Conservation (phyloP, 2,888 invertebrate genomes). For the Luffia ferchaultella region DNA sequence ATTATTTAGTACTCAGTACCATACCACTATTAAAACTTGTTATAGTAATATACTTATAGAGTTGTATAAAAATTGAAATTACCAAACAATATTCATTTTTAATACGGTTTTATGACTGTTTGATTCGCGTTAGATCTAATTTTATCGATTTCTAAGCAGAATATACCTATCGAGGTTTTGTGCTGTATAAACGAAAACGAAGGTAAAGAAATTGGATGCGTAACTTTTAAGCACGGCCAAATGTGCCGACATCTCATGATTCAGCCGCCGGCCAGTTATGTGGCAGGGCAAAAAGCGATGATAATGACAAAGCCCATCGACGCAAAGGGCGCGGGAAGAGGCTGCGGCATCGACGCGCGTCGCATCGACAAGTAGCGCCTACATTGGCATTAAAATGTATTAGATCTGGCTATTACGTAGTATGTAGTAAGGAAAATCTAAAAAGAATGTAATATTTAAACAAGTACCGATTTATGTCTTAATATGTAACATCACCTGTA, state of each 20-base stretch:
- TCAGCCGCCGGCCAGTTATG: slow-evolving; percentile 39
- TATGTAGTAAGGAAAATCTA: no score
- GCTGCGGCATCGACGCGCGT: slow-evolving; percentile 35
- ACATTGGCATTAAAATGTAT: slow-evolving; percentile 16
- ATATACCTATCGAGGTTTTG: neutral
- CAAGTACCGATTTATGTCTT: no score
- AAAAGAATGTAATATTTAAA: no score
- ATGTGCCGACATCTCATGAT: slow-evolving; percentile 29
- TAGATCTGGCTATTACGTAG: neutral
- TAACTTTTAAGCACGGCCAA: slow-evolving; percentile 19
- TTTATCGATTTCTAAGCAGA: no score
- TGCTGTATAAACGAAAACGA: neutral
- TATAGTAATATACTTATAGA: no score
- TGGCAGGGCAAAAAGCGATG: slow-evolving; percentile 55
- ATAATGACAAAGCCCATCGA: slow-evolving; percentile 57
- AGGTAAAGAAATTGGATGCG: slow-evolving; percentile 11
- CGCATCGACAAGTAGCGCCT: slow-evolving; percentile 40
- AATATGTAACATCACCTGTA: no score
- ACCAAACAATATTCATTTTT: no score
- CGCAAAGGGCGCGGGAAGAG: slow-evolving; percentile 52
- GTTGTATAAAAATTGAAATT: no score
- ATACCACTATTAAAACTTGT: no score
- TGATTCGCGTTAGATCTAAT: no score
- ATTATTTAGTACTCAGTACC: no score
- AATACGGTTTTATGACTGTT: no score